A percentile compares a stretch with the other conserved stretches of the same genome.
phyloP scores from a whole-genome alignment of 2,888 invertebrate genomes.

The Melitaea athalia region DNA sequence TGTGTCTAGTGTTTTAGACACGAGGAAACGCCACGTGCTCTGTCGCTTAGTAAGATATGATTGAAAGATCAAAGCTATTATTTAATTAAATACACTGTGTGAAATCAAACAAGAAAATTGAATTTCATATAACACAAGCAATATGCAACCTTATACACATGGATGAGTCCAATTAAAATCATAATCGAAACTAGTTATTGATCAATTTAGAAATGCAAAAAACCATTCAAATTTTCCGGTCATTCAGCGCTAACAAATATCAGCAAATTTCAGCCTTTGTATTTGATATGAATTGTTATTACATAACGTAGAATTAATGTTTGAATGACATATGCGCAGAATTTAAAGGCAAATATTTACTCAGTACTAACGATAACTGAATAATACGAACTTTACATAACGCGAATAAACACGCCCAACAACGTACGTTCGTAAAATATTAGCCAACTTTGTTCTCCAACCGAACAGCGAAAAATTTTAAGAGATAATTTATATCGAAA shows the following conservation, averaged over 20 bases:
- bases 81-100: neutral
- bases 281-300: neutral
- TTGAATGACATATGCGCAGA: neutral
- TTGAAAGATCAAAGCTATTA: no score
- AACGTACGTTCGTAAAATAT: conserved; percentile 28
- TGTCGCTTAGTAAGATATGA: no score
- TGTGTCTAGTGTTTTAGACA: no score
- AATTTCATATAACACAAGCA: no score
- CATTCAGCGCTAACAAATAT: neutral
- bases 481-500: conserved; percentile 35
- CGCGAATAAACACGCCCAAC: neutral
- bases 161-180: neutral
- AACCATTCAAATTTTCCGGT: neutral
- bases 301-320: neutral
- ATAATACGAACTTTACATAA: neutral
- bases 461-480: conserved; percentile 23
- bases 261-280: neutral
- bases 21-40: no score
- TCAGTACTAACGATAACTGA: conserved; percentile 3
- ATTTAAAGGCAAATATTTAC: neutral
- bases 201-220: neutral
- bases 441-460: conserved; percentile 25
- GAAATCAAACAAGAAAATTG: no score
- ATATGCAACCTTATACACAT: no score
- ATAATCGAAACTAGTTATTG: neutral